Conservation (phyloP, 2,113 vertebrate species). For the Budorcas taxicolor region DNA sequence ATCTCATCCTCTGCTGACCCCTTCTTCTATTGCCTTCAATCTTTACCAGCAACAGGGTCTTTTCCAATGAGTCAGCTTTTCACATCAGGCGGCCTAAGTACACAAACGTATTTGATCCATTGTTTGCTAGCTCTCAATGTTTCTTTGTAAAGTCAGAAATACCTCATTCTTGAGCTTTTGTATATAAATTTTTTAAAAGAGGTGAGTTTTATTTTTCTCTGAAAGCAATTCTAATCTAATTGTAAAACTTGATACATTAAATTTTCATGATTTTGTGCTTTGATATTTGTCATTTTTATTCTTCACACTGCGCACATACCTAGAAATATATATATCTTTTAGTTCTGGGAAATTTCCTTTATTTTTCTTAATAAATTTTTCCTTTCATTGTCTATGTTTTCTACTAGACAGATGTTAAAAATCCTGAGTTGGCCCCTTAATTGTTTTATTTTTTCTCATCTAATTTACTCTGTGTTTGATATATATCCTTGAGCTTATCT, state of each 20-base stretch:
- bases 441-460: neutral
- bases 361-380: neutral
- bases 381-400: neutral
- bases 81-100: neutral
- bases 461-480: neutral
- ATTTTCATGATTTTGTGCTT: slow-evolving; percentile 27
- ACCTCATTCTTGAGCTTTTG: neutral
- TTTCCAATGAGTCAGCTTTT: neutral
- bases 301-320: neutral
- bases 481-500: neutral
- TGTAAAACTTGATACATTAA: slow-evolving; percentile 7
- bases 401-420: neutral
- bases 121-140: neutral
- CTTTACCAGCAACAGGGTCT: neutral
- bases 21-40: neutral
- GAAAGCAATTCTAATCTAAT: neutral
- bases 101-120: neutral
- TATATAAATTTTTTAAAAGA: neutral
- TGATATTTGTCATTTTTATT: neutral
- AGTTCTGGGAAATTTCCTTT: neutral
- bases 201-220: neutral
- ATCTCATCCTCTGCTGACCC: neutral
- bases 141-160: neutral
- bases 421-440: neutral
- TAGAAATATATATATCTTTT: neutral